Base-by-base conservation (phyloP, 2,888 invertebrate genomes). In the Hypercompe scribonia region DNA sequence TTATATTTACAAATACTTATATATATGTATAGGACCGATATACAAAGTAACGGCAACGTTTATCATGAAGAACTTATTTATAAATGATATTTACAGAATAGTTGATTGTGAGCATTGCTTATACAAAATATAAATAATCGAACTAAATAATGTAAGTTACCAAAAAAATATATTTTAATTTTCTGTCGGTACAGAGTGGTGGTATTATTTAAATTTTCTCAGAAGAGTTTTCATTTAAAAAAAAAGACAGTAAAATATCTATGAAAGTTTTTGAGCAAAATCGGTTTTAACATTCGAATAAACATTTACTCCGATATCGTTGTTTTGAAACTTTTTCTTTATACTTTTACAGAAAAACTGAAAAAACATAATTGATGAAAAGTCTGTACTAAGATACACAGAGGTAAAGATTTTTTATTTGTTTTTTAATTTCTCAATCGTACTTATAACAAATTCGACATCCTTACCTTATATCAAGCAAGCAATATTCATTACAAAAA, bases 1-100 rank as follows among this genome's bases (percentile, higher is more conserved):
- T 76, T 76, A 31, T 84, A 80, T 84, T 80, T 84, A 84, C 85
- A 84, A 75, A 75, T 77, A 73, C 78, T 83, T 79, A 77, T 54
- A 66, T 65, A 73, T 78, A 76, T 77, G 77, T 75, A 78, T 71
- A 65, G 71, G 78, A 81, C 79, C 76, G 78, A 84, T 81, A 78
- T 77, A 81, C 77, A 78, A 73, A 75, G 77, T 72, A 79, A 65
- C 74, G 65, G 73, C 81, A 65, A 78, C 82, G 80, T 82, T 77
- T 73, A 65, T 79, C 73, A 79, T 77, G 73, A 75, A 78, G 73
- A 71, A 74, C 68, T 78, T 73, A 79, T 61, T 65, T 68, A 68
- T 71, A 71, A 76, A 72, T 18, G 34, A 34, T 81, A 78, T 84
- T 78, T 83, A 83, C 78, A 78, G 68, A 70, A 46, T 34, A 77